Conservation (phyloP, 1,140 invertebrate species). For the Ectropis grisescens region DNA sequence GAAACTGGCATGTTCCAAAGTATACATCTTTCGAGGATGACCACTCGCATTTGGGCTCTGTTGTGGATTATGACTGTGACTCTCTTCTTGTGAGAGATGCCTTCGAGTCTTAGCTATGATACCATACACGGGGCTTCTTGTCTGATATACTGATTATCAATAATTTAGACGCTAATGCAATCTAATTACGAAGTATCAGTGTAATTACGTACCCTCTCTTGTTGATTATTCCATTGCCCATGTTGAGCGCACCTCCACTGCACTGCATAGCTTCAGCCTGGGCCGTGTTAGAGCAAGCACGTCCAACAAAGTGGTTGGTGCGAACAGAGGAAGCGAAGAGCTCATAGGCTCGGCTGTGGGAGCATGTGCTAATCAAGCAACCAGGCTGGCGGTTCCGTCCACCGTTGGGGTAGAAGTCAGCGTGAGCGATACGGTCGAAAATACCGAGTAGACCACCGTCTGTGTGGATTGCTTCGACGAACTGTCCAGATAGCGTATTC, state of each 20-base stretch:
- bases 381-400: slow-evolving; percentile 73
- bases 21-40: too few species aligned
- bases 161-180: too few species aligned
- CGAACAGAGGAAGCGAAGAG: slow-evolving; percentile 71
- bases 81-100: too few species aligned
- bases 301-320: slow-evolving; percentile 46
- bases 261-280: slow-evolving; percentile 28
- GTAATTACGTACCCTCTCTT: slow-evolving; percentile 18
- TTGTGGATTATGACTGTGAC: too few species aligned
- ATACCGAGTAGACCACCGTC: slow-evolving; percentile 73
- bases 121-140: too few species aligned
- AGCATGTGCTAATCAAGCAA: slow-evolving; percentile 64
- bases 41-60: too few species aligned
- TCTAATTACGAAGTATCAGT: too few species aligned
- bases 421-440: slow-evolving; percentile 30
- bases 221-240: slow-evolving; percentile 24
- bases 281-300: slow-evolving; percentile 31
- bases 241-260: slow-evolving; percentile 18
- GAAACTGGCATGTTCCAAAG: too few species aligned
- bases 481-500: slow-evolving; percentile 60
- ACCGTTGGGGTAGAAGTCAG: too few species aligned
- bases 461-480: slow-evolving; percentile 71
- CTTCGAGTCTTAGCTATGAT: too few species aligned
- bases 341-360: slow-evolving; percentile 62
- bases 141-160: too few species aligned